Base-by-base conservation (phyloP, 2,113 vertebrate species). In the Donacobius atricapilla region DNA sequence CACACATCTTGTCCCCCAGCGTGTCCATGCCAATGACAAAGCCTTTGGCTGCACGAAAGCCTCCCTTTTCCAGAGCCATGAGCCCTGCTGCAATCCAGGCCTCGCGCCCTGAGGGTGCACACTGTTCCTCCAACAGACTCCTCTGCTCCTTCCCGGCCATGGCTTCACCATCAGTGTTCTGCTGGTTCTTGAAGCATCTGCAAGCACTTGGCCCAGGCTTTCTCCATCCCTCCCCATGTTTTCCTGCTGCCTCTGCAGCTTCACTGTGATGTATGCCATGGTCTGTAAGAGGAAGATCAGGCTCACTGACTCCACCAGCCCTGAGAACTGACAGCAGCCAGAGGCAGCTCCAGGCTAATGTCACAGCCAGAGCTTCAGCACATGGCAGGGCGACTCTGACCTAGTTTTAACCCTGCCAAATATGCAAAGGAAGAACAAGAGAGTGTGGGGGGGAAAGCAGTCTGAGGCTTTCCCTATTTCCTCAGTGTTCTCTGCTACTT, bases 351-450 rank as follows among this genome's bases (percentile, higher is more conserved):
- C 16, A 10, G 66, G 87, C 60, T 61, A 89, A 94, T 64, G 93
- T 83, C 93, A 94, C 77, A 94, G 66, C 78, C 39, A 3, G 70
- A 68, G 89, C 93, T 51, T 6, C 69, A 94, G 96, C 73, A 83
- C 94, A 57, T 5, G 72, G 72, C 22, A 15, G 69, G 84, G 61
- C 18, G 27, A 91, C 61, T 54, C 69, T 96, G 96, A 94, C 94
- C 92, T 94, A 95, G 87, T 96, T 96, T 56, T 97, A 97, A 96
- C 91, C 85, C 69, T 83, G 81, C 19, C 89, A 94, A 97, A 89
- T 84, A 97, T 89, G 64, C 70, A 87, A 66, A 69, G 72, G 51
- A 42, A 93, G 79, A 93, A 85, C 71, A 90, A 0, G 7, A 92
- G 47, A 70, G 10, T 0, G 1, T 23, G 78, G 1, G 7, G 47